Percentiles rank a stretch among this genome's conserved stretches.
These are phyloP conservation scores for Scelioninae gen. 1 DNA, from an alignment of 2,888 invertebrate species.

Conservation along the genomic window DNA sequence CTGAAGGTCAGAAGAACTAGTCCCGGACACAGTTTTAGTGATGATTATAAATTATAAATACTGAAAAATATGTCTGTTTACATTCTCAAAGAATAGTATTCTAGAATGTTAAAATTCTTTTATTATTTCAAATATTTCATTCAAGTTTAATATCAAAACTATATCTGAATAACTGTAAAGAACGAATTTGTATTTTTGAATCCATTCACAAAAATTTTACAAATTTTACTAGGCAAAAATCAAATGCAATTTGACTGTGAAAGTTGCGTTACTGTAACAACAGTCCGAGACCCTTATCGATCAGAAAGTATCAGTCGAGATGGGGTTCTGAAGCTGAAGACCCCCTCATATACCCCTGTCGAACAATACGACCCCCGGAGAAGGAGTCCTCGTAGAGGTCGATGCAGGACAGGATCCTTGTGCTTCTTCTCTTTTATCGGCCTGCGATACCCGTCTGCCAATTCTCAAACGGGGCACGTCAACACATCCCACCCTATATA, in stretches of 20 bases:
- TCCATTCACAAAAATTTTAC: not conserved
- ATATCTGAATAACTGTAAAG: no score
- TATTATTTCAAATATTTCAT: no score
- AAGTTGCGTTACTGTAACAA: constrained; percentile 74
- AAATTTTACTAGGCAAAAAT: not conserved
- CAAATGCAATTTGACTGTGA: constrained; percentile 12
- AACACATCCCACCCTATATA: constrained; percentile 51
- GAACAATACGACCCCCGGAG: no score
- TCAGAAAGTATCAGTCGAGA: constrained; percentile 79
- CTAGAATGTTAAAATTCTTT: no score
- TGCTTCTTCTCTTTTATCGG: constrained; percentile 36
- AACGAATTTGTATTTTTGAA: no score
- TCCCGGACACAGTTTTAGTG: no score
- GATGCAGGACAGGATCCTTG: constrained; percentile 10
- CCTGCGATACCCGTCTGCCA: constrained; percentile 45
- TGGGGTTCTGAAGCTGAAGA: constrained; percentile 74
- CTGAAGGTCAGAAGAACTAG: not conserved
- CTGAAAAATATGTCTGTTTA: no score
- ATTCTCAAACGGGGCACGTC: constrained; percentile 64
- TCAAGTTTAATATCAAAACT: no score
- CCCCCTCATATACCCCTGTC: constrained; percentile 78
- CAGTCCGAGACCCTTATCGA: constrained; percentile 78
- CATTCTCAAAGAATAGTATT: no score
- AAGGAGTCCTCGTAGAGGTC: no score
- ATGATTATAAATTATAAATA: no score